These are phyloP conservation scores for Anhinga rufa DNA, from an alignment of 2,113 vertebrate genomes.

Conservation along the genomic window DNA sequence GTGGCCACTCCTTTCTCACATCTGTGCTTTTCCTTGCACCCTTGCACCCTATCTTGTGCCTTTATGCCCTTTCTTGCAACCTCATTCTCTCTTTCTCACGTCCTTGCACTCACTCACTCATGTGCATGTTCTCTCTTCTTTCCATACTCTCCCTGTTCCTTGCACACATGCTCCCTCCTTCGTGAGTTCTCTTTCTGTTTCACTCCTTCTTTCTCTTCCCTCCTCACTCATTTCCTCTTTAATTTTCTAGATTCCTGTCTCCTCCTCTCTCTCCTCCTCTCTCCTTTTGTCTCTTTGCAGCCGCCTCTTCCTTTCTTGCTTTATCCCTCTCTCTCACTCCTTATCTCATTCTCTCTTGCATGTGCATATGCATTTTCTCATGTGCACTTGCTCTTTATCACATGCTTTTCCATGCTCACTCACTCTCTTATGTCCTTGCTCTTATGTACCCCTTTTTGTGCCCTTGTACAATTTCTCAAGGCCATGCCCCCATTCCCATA, in stretches of 20 bases:
- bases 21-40: not conserved
- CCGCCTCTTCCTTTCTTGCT: not conserved
- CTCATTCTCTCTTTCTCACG: not conserved
- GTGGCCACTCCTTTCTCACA: not conserved
- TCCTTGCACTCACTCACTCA: not conserved
- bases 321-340: not conserved
- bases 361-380: not conserved
- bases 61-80: not conserved
- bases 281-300: not conserved
- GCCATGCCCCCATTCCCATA: not conserved
- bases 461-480: not conserved
- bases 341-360: not conserved
- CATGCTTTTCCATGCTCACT: not conserved
- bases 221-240: not conserved
- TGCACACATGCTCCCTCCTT: not conserved
- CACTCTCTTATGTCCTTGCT: not conserved
- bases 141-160: not conserved
- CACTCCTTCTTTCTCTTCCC: not conserved
- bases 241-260: not conserved
- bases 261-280: not conserved
- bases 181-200: not conserved
- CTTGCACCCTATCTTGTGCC: not conserved
- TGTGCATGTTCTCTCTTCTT: not conserved
- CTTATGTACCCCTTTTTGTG: not conserved
- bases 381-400: not conserved